Base-by-base conservation (phyloP, 2,113 vertebrate genomes). In the Clarias gariepinus region DNA sequence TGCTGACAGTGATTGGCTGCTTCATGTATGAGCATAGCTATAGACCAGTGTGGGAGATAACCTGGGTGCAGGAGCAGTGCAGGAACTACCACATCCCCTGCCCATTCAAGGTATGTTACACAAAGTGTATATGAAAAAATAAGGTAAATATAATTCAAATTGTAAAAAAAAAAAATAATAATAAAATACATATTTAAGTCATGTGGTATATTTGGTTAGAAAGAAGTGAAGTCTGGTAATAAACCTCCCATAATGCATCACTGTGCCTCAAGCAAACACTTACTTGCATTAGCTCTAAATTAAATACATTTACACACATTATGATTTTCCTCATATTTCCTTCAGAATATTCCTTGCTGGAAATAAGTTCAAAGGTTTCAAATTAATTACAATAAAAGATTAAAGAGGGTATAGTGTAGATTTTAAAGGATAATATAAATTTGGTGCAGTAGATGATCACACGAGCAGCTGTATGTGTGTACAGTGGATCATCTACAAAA, bases 81-180 rank as follows among this genome's bases (percentile, higher is more conserved):
- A 91, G 96, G 13, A 96, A 99, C n/a, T 99, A 99, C 90, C 98
- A 99, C 94, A 99, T 99, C 91, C 98, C 98, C 1, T 99, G 98
- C 41, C 98, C 98, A 0, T 97, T 95, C 90, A 96, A 98, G 98
- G 98, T 99, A 92, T 81, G 3, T 55, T 21, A 12, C 28, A 23
- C 55, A 79, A 4, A 53, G 23, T 76, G 73, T 76, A 1, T 21
- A 4, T 8, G 0, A 55, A 28, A 11, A 12, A 55, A 23, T 25
- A n/a, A 47, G 36, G 55, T 28, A 19, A 10, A 55, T 30, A 57
- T 47, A 47, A 47, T 47, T 7, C 7, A 7, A 47, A 47, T 8
- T 47, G 47, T 47, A 47, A 47, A 47, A 47, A n/a, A n/a, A n/a
- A n/a, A n/a, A n/a, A n/a, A n/a, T n/a, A n/a, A n/a, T n/a, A n/a